Conservation (phyloP, 2,797 vertebrate genomes). For the Eutrigla gurnardus region DNA sequence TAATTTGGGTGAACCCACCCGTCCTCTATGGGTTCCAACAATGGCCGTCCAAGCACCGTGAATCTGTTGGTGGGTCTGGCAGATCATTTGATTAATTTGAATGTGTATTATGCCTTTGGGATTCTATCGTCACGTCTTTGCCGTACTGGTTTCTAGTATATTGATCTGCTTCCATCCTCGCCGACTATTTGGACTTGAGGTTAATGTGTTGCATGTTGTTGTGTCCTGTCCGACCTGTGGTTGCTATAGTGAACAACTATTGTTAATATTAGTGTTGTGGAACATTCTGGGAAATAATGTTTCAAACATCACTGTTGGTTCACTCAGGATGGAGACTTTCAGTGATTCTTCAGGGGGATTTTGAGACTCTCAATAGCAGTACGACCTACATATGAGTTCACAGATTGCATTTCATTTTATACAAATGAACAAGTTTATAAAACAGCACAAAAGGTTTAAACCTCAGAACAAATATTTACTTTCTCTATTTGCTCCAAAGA, state of each 20-base stretch:
- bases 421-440: background rate
- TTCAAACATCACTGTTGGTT: conserved; percentile 21
- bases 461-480: conserved; percentile 27
- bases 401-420: conserved; percentile 14
- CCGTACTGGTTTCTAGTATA: conserved; percentile 49
- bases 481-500: conserved; percentile 43
- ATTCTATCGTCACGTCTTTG: conserved; percentile 24
- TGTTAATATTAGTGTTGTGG: conserved; percentile 31
- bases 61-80: conserved; percentile 40
- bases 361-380: conserved; percentile 12
- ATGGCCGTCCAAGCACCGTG: background rate
- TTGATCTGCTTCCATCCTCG: conserved; percentile 27
- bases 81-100: conserved; percentile 23
- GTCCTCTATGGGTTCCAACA: background rate
- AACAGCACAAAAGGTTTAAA: conserved; percentile 3
- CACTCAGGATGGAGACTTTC: background rate
- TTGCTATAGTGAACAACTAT: conserved; percentile 33
- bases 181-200: conserved; percentile 38
- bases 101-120: conserved; percentile 36
- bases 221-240: conserved; percentile 40
- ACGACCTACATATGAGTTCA: conserved; percentile 1
- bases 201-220: conserved; percentile 51
- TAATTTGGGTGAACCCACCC: background rate
- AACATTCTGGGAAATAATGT: conserved; percentile 18
- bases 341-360: conserved; percentile 16